Base-by-base conservation (phyloP, 1,140 invertebrate genomes). In the Anthonomus grandis region DNA sequence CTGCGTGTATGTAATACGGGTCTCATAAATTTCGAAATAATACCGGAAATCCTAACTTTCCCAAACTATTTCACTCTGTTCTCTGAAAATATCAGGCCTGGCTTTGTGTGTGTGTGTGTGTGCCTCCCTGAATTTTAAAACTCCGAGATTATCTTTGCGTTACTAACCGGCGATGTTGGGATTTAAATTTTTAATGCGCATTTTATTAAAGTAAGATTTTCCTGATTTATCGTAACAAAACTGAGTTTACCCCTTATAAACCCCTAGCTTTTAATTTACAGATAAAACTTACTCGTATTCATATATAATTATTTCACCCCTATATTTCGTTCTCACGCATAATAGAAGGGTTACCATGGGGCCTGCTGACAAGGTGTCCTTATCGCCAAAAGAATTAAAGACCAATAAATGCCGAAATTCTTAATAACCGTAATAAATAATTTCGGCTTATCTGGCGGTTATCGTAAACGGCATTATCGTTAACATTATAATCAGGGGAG, bases 41-140 rank as follows among this genome's bases (percentile, higher is more conserved):
- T 37, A 54, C 51, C 51, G 51, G 51, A 54, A 54, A 54, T 45
- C 41, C 41, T 31, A 46, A 54, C 51, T 54, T 54, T 54, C 42
- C 51, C 38, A 46, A 54, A 54, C 51, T 54, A 54, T 54, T 54
- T 46, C 51, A 24, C 42, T 46, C 41, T 37, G 41, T 46, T 36
- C 51, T 46, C 10, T 18, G 41, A 52, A n/a, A 52, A 52, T 52
- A 52, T 52, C 37, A n/a, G n/a, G n/a, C n/a, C n/a, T n/a, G n/a
- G n/a, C n/a, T n/a, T 52, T 41, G 25, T 52, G 38, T 41, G 49
- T 36, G 31, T 18, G 6, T 21, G 19, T 10, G 18, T 13, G 31
- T 12, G 13, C 10, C 3, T 4, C 13, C 9, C 15, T n/a, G 15
- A 13, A 41, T 52, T 52, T 52, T 52, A 52, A 52, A 52, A 42